phyloP scores from a whole-genome alignment of 1,140 invertebrate genomes.

The Trichomalopsis sarcophagae region DNA sequence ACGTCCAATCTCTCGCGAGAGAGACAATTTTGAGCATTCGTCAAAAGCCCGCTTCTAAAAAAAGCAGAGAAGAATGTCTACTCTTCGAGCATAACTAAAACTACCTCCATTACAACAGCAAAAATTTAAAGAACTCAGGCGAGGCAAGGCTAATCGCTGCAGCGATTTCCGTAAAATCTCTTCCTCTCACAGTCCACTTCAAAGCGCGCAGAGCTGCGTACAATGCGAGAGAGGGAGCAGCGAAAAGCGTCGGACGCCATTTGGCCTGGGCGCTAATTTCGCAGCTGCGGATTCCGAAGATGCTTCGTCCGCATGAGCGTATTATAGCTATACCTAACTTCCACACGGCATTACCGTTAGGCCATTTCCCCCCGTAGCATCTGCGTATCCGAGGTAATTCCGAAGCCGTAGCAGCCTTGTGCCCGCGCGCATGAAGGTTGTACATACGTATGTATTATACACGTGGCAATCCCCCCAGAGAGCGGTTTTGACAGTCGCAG shows the following conservation, averaged over 20 bases:
- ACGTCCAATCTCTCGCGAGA: too few relatives aligned
- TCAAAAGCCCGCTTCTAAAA: not conserved
- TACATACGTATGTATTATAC: not conserved
- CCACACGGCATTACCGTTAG: slow-evolving; percentile 8
- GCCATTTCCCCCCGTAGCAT: not conserved
- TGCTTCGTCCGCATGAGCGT: not conserved
- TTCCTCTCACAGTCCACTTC: not conserved
- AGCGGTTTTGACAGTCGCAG: not conserved
- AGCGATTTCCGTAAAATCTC: slow-evolving; percentile 11
- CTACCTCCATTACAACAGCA: not conserved
- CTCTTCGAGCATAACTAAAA: not conserved
- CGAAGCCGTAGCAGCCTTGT: not conserved
- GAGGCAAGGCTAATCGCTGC: not conserved
- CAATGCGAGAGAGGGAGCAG: not conserved
- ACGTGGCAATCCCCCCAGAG: not conserved
- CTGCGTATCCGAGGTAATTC: slow-evolving; percentile 8
- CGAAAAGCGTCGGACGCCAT: slow-evolving; percentile 7
- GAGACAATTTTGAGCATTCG: not conserved
- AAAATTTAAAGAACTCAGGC: not conserved
- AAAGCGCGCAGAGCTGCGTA: not conserved
- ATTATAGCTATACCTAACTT: not conserved
- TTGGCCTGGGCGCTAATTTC: not conserved
- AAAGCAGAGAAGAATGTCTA: not conserved
- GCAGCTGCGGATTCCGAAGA: not conserved
- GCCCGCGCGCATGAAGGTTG: not conserved